Conservation (phyloP, 2,797 vertebrate species). For the Cyclura pinguis region DNA sequence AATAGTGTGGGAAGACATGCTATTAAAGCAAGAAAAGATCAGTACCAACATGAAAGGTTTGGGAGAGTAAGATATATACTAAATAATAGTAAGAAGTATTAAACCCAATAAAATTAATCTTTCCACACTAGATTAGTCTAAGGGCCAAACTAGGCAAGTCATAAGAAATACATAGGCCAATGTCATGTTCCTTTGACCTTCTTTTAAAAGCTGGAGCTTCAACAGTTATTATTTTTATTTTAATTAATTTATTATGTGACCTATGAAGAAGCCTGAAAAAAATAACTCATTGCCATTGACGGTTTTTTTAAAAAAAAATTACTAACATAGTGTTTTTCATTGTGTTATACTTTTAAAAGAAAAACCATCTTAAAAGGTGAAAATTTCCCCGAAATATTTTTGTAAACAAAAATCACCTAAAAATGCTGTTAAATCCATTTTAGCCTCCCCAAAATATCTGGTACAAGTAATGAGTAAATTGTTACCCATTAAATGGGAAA, state of each 20-base stretch:
- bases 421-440: too few species aligned
- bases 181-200: neutral
- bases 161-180: neutral
- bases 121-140: neutral
- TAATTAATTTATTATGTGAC: neutral
- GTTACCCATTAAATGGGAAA: too few species aligned
- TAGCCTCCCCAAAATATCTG: too few species aligned
- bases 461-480: too few species aligned
- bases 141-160: neutral
- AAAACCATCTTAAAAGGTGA: too few species aligned
- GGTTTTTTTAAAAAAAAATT: neutral
- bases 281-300: neutral
- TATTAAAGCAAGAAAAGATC: conserved; percentile 12
- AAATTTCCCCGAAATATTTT: too few species aligned
- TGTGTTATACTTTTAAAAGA: too few species aligned
- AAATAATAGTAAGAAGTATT: neutral
- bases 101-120: neutral
- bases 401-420: too few species aligned
- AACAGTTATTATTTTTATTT: neutral
- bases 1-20: neutral
- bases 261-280: neutral
- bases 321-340: too few species aligned
- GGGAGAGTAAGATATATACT: neutral
- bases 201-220: neutral
- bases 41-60: neutral